Base-by-base conservation (phyloP, 2,797 vertebrate genomes). In the Gymnopithys bicolor region DNA sequence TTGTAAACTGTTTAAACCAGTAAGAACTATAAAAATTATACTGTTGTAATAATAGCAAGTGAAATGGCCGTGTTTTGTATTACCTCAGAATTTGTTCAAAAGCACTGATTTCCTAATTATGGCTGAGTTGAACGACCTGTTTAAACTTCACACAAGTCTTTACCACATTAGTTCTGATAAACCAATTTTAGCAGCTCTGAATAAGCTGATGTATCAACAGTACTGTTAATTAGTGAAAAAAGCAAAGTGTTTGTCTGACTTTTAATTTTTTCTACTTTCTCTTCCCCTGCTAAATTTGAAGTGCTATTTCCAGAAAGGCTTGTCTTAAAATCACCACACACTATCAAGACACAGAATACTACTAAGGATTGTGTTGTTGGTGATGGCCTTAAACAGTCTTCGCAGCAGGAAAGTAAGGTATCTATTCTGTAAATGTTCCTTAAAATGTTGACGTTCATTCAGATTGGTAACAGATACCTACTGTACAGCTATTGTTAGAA, bases 261-360 rank as follows among this genome's bases (percentile, higher is more conserved):
- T 37, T 25, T 30, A 89, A 66, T 69, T 45, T 56, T 79, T 3
- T 64, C 64, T 87, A 0, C 46, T 82, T 63, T 90, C 10, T 43
- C 21, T 87, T 93, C 93, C 19, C 81, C 48, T 64, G 60, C 69
- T 83, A 25, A 83, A 89, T 59, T 55, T 66, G 37, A 96, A 99
- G 99, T 99, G 89, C 97, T 99, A 39, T 99, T 99, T 97, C 99
- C 99, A 8, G 97, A 98, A 59, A 96, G 69, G 81, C 59, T 99
- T 88, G 94, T 94, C 48, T 64, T 97, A 43, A 97, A 98, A 95
- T 80, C 97, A 30, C 98, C 98, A 24, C 98, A 98, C 89, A 91
- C 91, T 84, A 5, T 93, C 53, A 94, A 94, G 68, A 90, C 52
- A 22, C 97, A 95, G 96, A 94, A 48, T 82, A 66, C 63, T 46